Evolutionary conservation across 2,113 vertebrate species (phyloP), one percentile per base, ranked within the genome.

Genomic region (Prinia subflava): DNA sequence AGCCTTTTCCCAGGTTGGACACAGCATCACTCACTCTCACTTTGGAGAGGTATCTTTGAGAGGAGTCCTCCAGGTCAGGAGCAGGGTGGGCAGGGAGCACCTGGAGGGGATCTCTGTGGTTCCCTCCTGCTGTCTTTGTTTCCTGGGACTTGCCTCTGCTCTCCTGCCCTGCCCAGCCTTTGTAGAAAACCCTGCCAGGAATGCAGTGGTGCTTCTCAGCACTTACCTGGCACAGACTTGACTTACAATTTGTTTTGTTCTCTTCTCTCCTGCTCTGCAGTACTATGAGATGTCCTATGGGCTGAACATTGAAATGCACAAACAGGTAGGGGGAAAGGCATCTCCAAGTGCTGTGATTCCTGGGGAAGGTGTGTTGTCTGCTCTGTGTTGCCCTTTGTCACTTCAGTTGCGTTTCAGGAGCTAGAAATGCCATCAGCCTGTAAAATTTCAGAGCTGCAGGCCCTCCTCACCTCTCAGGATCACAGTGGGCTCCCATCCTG

Each of bases 211-310:
- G 18, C 5, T 35, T 86, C 78, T 30, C 71, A 77, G 84, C 50
- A 6, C 18, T 91, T 27, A n/a, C 28, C 28, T 35, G 89, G 8
- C 35, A 53, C 55, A 65, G 71, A 37, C 30, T 23, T 78, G 64
- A 91, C 69, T 88, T 19, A 74, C 1, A 13, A 4, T 83, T 76
- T 39, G 16, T 79, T 88, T 52, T 93, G 30, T 87, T 85, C 47
- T 92, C 65, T 91, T 53, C 46, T 74, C 67, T 60, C 81, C 31
- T 9, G 6, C 74, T 27, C 37, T 74, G 0, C 95, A 99, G 99
- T 99, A 99, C 95, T 99, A 99, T 24, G 99, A 99, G 98, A 99
- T 99, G 99, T 99, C 99, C 80, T 99, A 99, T 1, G 99, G 99
- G 69, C 98, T 99, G 92, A 99, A 99, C 76, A 99, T 99, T 57